phyloP scores from a whole-genome alignment of 2,888 invertebrate genomes.

The Zele albiditarsus region DNA sequence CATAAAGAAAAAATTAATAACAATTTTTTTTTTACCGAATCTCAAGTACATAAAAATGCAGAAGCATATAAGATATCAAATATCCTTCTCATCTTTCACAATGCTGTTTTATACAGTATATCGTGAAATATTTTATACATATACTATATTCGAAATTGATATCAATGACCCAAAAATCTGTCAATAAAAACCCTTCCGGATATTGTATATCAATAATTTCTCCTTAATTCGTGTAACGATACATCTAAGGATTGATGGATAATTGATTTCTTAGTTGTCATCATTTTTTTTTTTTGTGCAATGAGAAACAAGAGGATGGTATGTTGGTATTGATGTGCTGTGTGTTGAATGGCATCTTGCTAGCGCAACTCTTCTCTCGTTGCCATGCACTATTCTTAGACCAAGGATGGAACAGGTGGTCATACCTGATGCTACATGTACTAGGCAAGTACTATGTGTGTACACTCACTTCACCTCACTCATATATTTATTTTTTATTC shows the following conservation, averaged over 20 bases:
- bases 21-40: not conserved
- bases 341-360: constrained; percentile 48
- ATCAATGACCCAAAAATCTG: not conserved
- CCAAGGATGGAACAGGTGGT: constrained; percentile 68
- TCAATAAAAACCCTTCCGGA: not conserved
- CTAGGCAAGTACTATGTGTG: not conserved
- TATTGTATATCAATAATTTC: not conserved
- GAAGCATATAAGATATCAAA: not conserved
- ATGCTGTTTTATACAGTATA: not conserved
- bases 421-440: constrained; percentile 47
- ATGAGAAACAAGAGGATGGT: not conserved
- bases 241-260: not conserved
- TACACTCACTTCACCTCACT: constrained; percentile 8
- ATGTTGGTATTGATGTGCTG: not conserved
- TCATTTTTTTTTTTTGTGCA: not conserved
- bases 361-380: constrained; percentile 51
- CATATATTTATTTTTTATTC: constrained; percentile 11
- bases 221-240: not conserved
- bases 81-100: not conserved
- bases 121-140: not conserved
- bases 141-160: not conserved
- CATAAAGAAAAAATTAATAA: constrained; percentile 25
- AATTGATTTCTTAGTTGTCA: not conserved
- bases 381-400: constrained; percentile 67
- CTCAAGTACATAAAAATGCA: not conserved